Base-by-base conservation (phyloP, 2,113 vertebrate genomes). In the Atherinomorus stipes region DNA sequence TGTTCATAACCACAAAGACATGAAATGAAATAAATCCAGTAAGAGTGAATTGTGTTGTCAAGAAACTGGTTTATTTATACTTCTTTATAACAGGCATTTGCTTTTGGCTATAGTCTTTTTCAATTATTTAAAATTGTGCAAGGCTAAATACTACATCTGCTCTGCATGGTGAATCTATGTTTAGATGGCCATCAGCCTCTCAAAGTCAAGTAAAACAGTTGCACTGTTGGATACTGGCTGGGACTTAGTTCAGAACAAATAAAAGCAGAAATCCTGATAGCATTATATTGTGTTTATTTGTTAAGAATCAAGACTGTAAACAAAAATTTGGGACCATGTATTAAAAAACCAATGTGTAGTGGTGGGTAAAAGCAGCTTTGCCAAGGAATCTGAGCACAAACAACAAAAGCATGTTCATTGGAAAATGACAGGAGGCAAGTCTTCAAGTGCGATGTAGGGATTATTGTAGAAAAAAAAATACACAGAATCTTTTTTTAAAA, bases 331-430 rank as follows among this genome's bases (percentile, higher is more conserved):
- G 11, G 26, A 40, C 2, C 18, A 56, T 51, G 31, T 25, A 26
- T 25, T 52, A 19, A 34, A 56, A 66, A 62, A 57, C n/a, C 10
- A 4, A n/a, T 38, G 18, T 42, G 10, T 19, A 16, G 31, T 44
- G 25, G 21, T 26, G 26, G 10, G 21, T 9, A 63, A 44, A 23
- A 57, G 38, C 28, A 76, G 21, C 47, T 31, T 50, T 49, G 50
- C 68, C 21, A 56, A 72, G 49, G n/a, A 42, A 57, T 50, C 26
- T 53, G 1, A 45, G 50, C 34, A 52, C 18, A 82, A 61, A 70
- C 18, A 78, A 56, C 49, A 53, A 45, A 37, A 37, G 3, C 37
- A 61, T 58, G 58, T 59, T 84, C 22, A 23, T 38, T 70, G 12
- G 57, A 67, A 78, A 61, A 76, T 38, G 3, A 63, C 18, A 3